phyloP scores from a whole-genome alignment of 2,113 vertebrate species.

The Halcyon malimbica region DNA sequence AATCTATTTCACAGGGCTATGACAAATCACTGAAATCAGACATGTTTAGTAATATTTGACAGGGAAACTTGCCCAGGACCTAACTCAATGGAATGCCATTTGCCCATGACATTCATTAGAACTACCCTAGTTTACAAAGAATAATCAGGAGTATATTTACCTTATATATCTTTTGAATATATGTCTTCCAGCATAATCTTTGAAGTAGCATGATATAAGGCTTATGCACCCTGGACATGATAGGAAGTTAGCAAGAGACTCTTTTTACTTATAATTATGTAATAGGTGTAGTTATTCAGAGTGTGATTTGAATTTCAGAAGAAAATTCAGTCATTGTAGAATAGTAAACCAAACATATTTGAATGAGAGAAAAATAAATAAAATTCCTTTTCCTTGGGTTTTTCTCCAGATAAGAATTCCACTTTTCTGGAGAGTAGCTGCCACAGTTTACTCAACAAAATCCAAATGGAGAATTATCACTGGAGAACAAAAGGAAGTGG shows the following conservation, averaged over 20 bases:
- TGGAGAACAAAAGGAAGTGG: background rate
- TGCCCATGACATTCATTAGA: background rate
- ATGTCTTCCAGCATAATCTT: background rate
- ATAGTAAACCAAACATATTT: background rate
- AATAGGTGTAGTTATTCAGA: background rate
- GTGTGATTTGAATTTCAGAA: background rate
- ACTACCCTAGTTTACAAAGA: background rate
- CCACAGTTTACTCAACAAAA: background rate
- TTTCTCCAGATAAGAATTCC: background rate
- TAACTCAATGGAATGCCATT: background rate
- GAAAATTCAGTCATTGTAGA: background rate
- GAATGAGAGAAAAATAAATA: background rate
- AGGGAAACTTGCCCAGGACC: background rate
- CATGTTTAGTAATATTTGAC: background rate
- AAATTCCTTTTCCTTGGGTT: background rate
- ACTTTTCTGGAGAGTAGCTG: background rate
- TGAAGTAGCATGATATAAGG: background rate
- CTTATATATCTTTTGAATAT: background rate
- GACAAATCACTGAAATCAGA: background rate
- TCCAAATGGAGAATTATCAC: background rate
- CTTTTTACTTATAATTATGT: background rate
- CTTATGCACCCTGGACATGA: background rate
- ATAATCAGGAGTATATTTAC: background rate
- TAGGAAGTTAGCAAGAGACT: background rate
- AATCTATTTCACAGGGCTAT: background rate